These are phyloP conservation scores for Autographa gamma DNA, from an alignment of 2,888 invertebrate genomes.

Conservation along the genomic window DNA sequence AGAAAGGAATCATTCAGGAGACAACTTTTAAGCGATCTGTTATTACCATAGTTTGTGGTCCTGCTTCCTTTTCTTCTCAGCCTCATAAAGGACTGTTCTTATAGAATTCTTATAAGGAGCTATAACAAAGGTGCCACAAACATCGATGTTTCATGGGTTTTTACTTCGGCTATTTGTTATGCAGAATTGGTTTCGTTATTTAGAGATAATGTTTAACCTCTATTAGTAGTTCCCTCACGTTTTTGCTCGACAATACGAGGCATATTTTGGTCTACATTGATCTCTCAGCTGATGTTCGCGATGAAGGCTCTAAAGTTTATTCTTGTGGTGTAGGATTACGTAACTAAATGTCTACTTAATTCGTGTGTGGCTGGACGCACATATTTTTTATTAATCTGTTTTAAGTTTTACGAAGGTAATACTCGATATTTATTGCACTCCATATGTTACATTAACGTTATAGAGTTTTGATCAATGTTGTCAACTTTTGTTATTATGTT, in stretches of 20 bases:
- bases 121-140: background rate
- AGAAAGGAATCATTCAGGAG: too few relatives aligned
- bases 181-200: conserved; percentile 21
- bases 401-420: too few relatives aligned
- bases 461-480: too few relatives aligned
- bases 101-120: background rate
- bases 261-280: conserved; percentile 41
- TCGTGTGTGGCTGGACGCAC: too few relatives aligned
- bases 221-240: conserved; percentile 33
- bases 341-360: background rate
- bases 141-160: conserved; percentile 13
- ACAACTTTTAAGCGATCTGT: too few relatives aligned
- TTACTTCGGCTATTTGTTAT: conserved; percentile 19
- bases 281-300: conserved; percentile 9
- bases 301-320: background rate
- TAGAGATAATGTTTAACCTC: background rate
- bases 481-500: too few relatives aligned
- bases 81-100: background rate
- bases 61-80: too few relatives aligned
- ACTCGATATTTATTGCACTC: too few relatives aligned
- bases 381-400: too few relatives aligned
- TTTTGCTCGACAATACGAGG: conserved; percentile 26
- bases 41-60: too few relatives aligned
- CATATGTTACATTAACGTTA: too few relatives aligned
- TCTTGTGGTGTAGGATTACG: background rate